These are phyloP conservation scores for Lepidurus apus DNA, from an alignment of 1,140 invertebrate genomes.

Conservation along the genomic window DNA sequence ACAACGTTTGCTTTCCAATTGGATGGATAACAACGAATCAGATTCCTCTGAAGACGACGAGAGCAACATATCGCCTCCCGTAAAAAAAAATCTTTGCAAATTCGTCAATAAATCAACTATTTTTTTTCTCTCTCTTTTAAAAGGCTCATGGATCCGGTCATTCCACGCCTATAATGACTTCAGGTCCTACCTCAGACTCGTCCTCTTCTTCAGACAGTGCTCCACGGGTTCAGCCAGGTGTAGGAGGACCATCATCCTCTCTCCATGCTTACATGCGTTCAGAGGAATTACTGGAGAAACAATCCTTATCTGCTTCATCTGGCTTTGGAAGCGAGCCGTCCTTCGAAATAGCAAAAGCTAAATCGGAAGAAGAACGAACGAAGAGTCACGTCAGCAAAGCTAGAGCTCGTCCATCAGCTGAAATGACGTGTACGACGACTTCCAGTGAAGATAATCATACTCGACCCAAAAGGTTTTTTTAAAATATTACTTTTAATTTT, in stretches of 20 bases:
- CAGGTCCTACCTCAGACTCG: not conserved
- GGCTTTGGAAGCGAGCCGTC: not conserved
- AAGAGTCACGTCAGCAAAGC: not conserved
- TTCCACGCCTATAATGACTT: not conserved
- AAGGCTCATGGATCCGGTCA: not conserved
- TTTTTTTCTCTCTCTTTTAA: too few species aligned
- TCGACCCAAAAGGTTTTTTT: slow-evolving; percentile 10
- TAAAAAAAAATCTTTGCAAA: not conserved
- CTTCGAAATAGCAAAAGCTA: not conserved
- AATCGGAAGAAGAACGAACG: not conserved
- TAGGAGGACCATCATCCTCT: not conserved
- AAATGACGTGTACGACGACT: not conserved
- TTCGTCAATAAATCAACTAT: too few species aligned
- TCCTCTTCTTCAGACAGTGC: not conserved
- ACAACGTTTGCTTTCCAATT: slow-evolving; percentile 62
- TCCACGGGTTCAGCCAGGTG: not conserved
- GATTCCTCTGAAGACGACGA: slow-evolving; percentile 72
- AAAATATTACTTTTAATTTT: too few species aligned
- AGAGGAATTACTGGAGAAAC: not conserved
- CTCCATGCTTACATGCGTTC: not conserved
- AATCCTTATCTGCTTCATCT: not conserved
- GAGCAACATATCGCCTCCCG: slow-evolving; percentile 62
- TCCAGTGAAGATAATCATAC: slow-evolving; percentile 2
- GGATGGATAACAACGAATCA: slow-evolving; percentile 62
- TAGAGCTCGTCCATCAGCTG: not conserved